These are phyloP conservation scores for Elachura formosa DNA, from an alignment of 2,113 vertebrate species.

Conservation along the genomic window DNA sequence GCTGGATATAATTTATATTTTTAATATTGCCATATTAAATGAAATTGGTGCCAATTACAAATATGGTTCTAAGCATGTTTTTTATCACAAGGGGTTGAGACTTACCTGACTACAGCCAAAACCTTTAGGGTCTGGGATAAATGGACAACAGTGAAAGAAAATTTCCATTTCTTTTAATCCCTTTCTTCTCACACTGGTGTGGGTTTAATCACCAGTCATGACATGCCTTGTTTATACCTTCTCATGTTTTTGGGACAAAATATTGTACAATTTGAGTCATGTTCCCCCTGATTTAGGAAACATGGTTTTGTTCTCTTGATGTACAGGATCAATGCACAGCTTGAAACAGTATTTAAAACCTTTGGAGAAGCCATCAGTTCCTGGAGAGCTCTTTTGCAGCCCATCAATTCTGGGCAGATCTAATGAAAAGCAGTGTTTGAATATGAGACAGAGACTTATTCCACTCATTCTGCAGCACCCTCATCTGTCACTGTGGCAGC, in stretches of 20 bases:
- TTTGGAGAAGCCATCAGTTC: constrained; percentile 14
- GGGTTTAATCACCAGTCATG: neutral
- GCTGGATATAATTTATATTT: neutral
- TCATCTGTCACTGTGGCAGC: constrained; percentile 44
- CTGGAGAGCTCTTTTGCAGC: neutral
- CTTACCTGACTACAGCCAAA: neutral
- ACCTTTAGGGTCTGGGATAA: neutral
- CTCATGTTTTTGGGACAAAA: neutral
- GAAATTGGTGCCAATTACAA: neutral
- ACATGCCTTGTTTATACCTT: neutral
- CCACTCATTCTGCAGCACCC: constrained; percentile 1
- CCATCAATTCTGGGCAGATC: neutral
- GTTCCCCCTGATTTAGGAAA: neutral
- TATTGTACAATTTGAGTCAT: neutral
- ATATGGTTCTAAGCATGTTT: neutral
- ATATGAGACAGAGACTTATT: constrained; percentile 49
- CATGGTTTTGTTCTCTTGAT: neutral
- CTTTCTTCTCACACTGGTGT: neutral
- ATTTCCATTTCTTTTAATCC: neutral
- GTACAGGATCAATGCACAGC: neutral
- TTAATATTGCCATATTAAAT: neutral
- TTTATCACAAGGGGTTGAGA: neutral
- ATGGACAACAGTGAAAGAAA: neutral
- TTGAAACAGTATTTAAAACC: constrained; percentile 28
- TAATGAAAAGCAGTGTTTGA: constrained; percentile 52